Evolutionary conservation across 1,140 invertebrate genomes (phyloP), one percentile per base, ranked within the genome.

Genomic region (Drosophila truncata): DNA sequence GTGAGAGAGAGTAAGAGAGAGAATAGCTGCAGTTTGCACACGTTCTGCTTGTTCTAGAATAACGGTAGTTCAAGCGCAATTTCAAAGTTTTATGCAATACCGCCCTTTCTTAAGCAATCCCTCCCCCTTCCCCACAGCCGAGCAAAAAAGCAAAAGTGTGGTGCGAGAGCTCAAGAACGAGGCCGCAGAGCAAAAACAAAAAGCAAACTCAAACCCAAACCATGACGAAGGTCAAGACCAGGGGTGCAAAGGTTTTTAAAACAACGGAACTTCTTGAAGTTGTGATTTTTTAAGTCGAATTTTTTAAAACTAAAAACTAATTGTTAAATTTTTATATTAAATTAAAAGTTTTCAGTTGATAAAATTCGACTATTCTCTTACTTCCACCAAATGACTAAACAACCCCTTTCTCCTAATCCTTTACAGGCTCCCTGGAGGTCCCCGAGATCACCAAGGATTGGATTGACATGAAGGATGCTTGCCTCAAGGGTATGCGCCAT

Each of bases 381-480:
- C 3, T 5, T 25, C 1, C 1, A 61, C 14, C 29, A 18, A 16
- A 2, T 41, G 2, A 29, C 18, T 54, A 27, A 70, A 18, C n/a
- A 18, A 35, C 16, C 6, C n/a, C 6, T 4, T 20, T 13, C 27
- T 18, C 3, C 1, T 29, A 18, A 18, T 11, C 9, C 4, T 9
- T 64, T 64, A 6, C 42, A 87, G 84, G 84, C 72, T 73, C 70
- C 25, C 37, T 88, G 61, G 78, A 65, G 33, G 63, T 83, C 11
- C 75, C 76, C 14, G 69, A 73, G 9, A 78, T 70, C 6, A 94
- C 95, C 37, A 91, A 80, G 25, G 92, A 94, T 76, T 97, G 96
- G 96, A 91, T 95, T 11, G 95, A 95, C 14, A 96, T 97, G 95
- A 93, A 94, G 4, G 57, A 79, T 10, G 91, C 93, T 0, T 98